phyloP scores from a whole-genome alignment of 2,113 vertebrate genomes.

The Hemichromis elongatus region DNA sequence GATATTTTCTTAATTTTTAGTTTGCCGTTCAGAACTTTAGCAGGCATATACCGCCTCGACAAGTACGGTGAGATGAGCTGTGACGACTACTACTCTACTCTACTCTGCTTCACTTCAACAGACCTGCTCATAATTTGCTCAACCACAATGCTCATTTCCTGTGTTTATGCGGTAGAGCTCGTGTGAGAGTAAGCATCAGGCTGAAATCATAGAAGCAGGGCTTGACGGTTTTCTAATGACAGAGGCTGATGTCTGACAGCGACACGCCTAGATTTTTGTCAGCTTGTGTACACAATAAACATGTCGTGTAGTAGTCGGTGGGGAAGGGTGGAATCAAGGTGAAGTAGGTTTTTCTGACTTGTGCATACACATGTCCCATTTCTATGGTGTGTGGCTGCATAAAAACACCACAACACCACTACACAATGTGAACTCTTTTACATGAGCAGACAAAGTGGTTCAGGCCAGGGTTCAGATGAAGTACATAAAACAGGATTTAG shows the following conservation, averaged over 20 bases:
- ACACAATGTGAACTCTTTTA: neutral
- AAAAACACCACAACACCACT: neutral
- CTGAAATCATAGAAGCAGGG: neutral
- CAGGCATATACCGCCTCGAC: neutral
- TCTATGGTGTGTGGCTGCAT: rapidly evolving
- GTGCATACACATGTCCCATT: neutral
- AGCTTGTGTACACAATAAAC: slow-evolving; percentile 53
- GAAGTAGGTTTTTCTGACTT: slow-evolving; percentile 5
- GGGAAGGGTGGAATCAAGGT: slow-evolving; percentile 23
- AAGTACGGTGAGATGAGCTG: neutral
- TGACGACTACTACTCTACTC: too few relatives aligned
- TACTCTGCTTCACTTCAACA: neutral
- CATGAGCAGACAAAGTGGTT: rapidly evolving
- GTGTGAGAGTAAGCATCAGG: neutral
- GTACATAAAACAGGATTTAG: neutral
- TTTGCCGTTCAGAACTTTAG: rapidly evolving
- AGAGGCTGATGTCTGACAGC: neutral
- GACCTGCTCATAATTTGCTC: neutral
- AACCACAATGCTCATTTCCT: neutral
- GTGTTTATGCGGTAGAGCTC: neutral
- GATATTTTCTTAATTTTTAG: neutral
- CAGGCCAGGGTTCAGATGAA: rapidly evolving
- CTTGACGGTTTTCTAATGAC: slow-evolving; percentile 4
- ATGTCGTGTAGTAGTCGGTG: neutral
- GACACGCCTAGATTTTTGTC: slow-evolving; percentile 26